Base-by-base conservation (phyloP, 1,140 invertebrate species). In the Protaetia brevitarsis region DNA sequence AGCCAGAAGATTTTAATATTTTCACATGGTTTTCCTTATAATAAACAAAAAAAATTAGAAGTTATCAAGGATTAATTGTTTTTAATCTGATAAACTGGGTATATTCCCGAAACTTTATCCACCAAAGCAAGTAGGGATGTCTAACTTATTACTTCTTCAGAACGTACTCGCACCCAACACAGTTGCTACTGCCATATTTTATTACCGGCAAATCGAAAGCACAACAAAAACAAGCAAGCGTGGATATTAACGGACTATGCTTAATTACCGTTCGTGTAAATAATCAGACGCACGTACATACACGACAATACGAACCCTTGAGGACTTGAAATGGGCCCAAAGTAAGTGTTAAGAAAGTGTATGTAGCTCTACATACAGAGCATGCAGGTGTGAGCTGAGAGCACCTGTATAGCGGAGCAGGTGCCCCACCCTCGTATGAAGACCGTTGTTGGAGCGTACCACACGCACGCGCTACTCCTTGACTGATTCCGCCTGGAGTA, bases 371-470 rank as follows among this genome's bases (percentile, higher is more conserved):
- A 64, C 66, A 63, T 67, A 67, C 29, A 58, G 56, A 58, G 41
- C 45, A 29, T 64, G 56, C 60, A 64, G 41, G 66, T 67, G 45
- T 31, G 6, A 21, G 60, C 13, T 11, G 62, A 19, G 13, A 45
- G 41, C 66, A 66, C 64, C 64, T 66, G 64, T 45, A 45, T 45
- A 45, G 41, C 51, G 31, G 27, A 36, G 30, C 66, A 67, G 66
- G 66, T 67, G 66, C 66, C 66, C 66, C 66, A 67, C 66, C 66
- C 66, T 63, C 66, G 59, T 64, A 58, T 63, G 34, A 58, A 58
- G 56, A 58, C 56, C 56, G 21, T 58, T 58, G 21, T 58, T 21
- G 56, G 16, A 45, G 41, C 8, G 41, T 58, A 30, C 56, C 56
- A 58, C 56, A 58, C 56, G 56, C 56, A 30, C 56, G 56, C 56